These are phyloP conservation scores for Triops cancriformis DNA, from an alignment of 1,140 invertebrate species.

Conservation along the genomic window DNA sequence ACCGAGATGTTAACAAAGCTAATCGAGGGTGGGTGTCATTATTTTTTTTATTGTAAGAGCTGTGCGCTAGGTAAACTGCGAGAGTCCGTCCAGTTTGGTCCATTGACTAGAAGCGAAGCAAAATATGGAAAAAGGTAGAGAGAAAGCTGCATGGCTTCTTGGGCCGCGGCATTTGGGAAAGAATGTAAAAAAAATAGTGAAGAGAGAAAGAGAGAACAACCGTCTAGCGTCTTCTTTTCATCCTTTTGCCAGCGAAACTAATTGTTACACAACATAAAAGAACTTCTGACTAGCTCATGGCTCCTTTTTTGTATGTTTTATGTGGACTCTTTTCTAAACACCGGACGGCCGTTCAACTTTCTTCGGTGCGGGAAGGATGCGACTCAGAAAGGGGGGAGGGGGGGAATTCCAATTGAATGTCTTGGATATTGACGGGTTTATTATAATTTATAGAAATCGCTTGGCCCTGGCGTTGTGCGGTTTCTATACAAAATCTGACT, in stretches of 20 bases:
- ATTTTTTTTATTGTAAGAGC: neutral
- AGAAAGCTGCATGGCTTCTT: neutral
- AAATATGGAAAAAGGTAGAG: neutral
- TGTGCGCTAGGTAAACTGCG: neutral
- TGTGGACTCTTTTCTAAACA: neutral
- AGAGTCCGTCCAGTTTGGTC: neutral
- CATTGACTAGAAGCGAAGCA: neutral
- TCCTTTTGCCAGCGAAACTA: constrained; percentile 5
- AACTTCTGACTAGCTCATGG: neutral
- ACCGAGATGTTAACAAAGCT: no score
- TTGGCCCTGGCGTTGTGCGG: neutral
- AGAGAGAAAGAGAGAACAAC: neutral
- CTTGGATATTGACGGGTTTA: neutral
- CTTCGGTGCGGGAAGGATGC: neutral
- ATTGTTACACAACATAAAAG: constrained; percentile 2
- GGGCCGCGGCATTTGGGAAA: neutral
- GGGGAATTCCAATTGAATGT: neutral
- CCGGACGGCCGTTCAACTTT: neutral
- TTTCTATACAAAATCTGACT: neutral
- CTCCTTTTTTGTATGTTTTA: constrained; percentile 9
- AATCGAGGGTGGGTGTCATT: neutral
- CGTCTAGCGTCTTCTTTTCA: neutral
- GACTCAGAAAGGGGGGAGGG: neutral
- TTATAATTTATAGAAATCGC: neutral
- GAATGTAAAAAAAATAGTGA: neutral